These are phyloP conservation scores for Crotalus helleri DNA, from an alignment of 2,113 vertebrate species.

Conservation along the genomic window DNA sequence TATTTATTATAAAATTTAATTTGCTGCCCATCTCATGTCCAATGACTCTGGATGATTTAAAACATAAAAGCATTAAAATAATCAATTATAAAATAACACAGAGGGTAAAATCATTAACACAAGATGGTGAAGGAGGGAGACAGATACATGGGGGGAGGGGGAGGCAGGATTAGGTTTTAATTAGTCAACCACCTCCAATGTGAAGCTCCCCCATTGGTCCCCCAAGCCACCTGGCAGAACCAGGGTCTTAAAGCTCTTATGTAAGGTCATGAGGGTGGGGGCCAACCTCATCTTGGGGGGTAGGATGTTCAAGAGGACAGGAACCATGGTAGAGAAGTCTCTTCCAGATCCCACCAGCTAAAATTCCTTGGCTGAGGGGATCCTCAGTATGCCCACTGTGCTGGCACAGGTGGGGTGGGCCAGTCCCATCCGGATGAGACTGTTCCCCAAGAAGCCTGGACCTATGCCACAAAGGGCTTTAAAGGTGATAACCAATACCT, in stretches of 20 bases:
- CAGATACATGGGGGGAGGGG: background rate
- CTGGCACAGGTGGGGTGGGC: background rate
- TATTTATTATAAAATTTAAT: background rate
- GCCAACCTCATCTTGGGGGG: background rate
- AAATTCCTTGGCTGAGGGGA: background rate
- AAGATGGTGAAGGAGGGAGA: background rate
- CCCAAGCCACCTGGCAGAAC: background rate
- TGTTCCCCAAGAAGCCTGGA: background rate
- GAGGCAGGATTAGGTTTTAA: background rate
- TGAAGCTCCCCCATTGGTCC: background rate
- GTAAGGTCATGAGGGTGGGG: background rate
- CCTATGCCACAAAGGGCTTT: background rate
- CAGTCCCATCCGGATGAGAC: background rate
- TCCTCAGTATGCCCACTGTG: background rate
- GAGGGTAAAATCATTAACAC: background rate
- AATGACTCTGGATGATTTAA: background rate
- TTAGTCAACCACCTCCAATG: background rate
- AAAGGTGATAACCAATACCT: background rate
- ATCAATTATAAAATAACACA: background rate
- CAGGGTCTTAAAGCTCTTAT: background rate
- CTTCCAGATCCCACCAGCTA: background rate
- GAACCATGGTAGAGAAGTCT: background rate
- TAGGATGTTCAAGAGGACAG: background rate
- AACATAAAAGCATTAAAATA: background rate
- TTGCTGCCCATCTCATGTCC: background rate